A percentile compares a stretch with the other conserved stretches of the same genome.
These are phyloP conservation scores for Raja brachyura DNA, from an alignment of 2,113 vertebrate species.

Conservation along the genomic window DNA sequence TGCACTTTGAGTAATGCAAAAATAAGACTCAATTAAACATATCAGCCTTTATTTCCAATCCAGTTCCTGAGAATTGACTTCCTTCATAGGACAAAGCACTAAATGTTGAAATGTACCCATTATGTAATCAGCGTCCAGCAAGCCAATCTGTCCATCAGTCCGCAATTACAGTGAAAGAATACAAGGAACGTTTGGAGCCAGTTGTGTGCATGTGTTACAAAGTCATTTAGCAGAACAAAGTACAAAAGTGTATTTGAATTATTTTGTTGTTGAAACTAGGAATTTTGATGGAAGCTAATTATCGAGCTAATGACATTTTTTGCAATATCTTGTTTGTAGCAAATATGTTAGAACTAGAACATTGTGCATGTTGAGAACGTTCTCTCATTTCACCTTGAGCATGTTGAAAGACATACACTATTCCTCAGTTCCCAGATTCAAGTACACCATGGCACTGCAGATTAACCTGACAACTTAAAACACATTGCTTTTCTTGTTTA, in stretches of 20 bases:
- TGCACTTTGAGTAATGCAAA: not conserved
- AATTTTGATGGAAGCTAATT: not conserved
- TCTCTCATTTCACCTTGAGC: not conserved
- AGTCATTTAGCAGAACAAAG: not conserved
- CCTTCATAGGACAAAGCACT: not conserved
- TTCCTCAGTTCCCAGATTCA: not conserved
- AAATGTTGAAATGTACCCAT: not conserved
- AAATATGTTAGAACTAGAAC: too few species aligned
- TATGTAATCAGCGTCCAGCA: not conserved
- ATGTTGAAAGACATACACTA: not conserved
- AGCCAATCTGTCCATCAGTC: too few species aligned
- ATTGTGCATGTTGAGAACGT: not conserved
- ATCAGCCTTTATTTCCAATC: not conserved
- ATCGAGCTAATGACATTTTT: not conserved
- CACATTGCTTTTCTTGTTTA: not conserved
- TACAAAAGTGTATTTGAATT: not conserved
- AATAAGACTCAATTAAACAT: not conserved
- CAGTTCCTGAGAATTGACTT: not conserved
- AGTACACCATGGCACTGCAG: too few species aligned
- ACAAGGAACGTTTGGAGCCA: not conserved
- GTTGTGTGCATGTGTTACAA: not conserved
- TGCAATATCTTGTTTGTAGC: not conserved
- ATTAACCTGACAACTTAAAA: not conserved
- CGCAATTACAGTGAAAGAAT: not conserved
- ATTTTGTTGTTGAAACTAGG: not conserved